Conservation (phyloP, 2,888 invertebrate species). For the Neoascia interrupta region DNA sequence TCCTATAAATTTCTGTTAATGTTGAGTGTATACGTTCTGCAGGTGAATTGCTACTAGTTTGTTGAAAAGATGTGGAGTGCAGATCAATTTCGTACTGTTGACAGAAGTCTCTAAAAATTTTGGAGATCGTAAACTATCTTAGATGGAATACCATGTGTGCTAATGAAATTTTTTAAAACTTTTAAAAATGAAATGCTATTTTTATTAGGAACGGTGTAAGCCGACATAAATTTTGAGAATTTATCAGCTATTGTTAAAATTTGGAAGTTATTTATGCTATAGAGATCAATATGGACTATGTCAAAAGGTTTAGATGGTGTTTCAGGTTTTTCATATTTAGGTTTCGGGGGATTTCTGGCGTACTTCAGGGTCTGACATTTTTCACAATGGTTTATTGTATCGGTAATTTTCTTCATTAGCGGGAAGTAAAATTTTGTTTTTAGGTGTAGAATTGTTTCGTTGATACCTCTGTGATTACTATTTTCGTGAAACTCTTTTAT, state of each 20-base stretch:
- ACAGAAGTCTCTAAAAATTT: not conserved
- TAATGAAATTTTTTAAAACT: not conserved
- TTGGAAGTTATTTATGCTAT: not conserved
- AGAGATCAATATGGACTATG: not conserved
- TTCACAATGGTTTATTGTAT: not conserved
- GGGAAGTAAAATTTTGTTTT: not conserved
- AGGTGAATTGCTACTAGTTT: not conserved
- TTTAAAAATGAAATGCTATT: not conserved
- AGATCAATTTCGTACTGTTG: not conserved
- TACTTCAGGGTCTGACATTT: not conserved
- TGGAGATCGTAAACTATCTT: not conserved
- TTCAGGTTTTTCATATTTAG: not conserved
- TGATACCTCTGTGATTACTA: too few species aligned
- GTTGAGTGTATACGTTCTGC: conserved; percentile 13
- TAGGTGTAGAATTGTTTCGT: not conserved
- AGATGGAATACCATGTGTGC: not conserved
- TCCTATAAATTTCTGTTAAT: conserved; percentile 12
- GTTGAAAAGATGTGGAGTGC: not conserved
- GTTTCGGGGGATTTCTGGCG: not conserved
- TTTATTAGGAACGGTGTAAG: not conserved
- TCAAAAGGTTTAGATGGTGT: not conserved
- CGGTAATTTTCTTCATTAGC: not conserved
- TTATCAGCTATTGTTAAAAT: not conserved
- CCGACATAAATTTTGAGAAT: not conserved
- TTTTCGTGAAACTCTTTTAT: too few species aligned